Evolutionary conservation across 2,888 invertebrate genomes (phyloP).

Genomic region (Drosophila tanythrix): DNA sequence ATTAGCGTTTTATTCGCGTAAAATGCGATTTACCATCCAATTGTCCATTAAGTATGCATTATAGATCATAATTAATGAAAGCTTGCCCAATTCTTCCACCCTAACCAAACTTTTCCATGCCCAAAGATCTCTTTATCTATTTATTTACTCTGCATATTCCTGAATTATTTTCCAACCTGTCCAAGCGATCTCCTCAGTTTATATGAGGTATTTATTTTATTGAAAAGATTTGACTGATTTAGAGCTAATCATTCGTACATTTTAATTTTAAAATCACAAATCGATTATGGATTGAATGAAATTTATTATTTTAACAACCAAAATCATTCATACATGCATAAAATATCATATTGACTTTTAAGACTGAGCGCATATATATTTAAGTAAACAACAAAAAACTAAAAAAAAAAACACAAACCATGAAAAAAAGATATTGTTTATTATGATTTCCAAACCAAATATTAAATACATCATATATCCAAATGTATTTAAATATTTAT

Average conservation of each 20-base stretch:
- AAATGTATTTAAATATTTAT: slow-evolving; percentile 53
- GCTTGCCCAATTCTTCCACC: slow-evolving; percentile 31
- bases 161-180: slow-evolving; percentile 20
- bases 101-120: slow-evolving; percentile 9
- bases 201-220: slow-evolving; percentile 56
- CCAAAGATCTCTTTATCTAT: slow-evolving; percentile 53
- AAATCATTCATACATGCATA: slow-evolving; percentile 31
- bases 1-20: slow-evolving; percentile 36
- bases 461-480: slow-evolving; percentile 48
- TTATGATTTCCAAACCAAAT: slow-evolving; percentile 66
- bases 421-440: slow-evolving; percentile 16
- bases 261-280: slow-evolving; percentile 18
- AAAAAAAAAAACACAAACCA: slow-evolving; percentile 1
- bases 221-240: slow-evolving; percentile 59
- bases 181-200: slow-evolving; percentile 53
- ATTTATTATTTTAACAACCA: slow-evolving; percentile 23
- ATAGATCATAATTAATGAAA: background rate
- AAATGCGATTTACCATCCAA: background rate
- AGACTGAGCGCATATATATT: slow-evolving; percentile 66
- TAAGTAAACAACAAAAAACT: slow-evolving; percentile 49
- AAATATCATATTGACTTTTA: slow-evolving; percentile 46
- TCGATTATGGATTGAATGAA: slow-evolving; percentile 27
- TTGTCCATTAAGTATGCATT: background rate
- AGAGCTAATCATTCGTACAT: slow-evolving; percentile 24
- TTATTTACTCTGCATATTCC: slow-evolving; percentile 30